phyloP scores from a whole-genome alignment of 2,888 invertebrate genomes.

The Tachina fera region DNA sequence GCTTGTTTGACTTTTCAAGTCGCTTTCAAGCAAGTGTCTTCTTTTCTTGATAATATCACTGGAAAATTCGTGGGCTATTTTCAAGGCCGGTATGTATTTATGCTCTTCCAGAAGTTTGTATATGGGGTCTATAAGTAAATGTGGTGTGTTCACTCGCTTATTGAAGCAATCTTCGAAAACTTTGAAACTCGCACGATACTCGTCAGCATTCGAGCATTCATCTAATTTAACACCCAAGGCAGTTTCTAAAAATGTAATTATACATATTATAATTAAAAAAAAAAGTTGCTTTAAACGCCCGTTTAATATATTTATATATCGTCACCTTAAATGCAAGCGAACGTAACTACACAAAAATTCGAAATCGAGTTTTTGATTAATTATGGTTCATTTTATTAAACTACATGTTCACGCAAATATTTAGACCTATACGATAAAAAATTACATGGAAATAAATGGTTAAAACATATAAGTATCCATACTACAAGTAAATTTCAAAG shows the following conservation, averaged over 20 bases:
- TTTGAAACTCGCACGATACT: slow-evolving; percentile 57
- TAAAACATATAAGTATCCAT: too few relatives aligned
- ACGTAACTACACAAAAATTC: too few relatives aligned
- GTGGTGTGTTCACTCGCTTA: slow-evolving; percentile 49
- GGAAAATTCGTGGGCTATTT: slow-evolving; percentile 56
- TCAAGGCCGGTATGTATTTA: slow-evolving; percentile 43
- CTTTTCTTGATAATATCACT: slow-evolving; percentile 59
- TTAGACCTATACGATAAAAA: too few relatives aligned
- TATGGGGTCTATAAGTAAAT: slow-evolving; percentile 51
- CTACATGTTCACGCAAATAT: too few relatives aligned
- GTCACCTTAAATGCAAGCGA: too few relatives aligned
- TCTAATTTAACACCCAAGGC: slow-evolving; percentile 66
- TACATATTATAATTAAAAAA: too few relatives aligned
- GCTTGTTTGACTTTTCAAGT: neutral
- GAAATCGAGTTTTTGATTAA: too few relatives aligned
- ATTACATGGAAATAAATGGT: too few relatives aligned
- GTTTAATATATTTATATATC: too few relatives aligned
- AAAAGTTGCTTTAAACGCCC: too few relatives aligned
- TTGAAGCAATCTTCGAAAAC: slow-evolving; percentile 63
- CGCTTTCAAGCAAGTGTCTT: slow-evolving; percentile 44
- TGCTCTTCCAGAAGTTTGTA: slow-evolving; percentile 51
- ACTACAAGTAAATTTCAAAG: too few relatives aligned
- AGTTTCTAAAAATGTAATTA: slow-evolving; percentile 52
- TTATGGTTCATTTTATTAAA: too few relatives aligned
- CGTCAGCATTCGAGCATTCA: slow-evolving; percentile 52